Conservation (phyloP, 2,888 invertebrate species). For the Deilephila elpenor region DNA sequence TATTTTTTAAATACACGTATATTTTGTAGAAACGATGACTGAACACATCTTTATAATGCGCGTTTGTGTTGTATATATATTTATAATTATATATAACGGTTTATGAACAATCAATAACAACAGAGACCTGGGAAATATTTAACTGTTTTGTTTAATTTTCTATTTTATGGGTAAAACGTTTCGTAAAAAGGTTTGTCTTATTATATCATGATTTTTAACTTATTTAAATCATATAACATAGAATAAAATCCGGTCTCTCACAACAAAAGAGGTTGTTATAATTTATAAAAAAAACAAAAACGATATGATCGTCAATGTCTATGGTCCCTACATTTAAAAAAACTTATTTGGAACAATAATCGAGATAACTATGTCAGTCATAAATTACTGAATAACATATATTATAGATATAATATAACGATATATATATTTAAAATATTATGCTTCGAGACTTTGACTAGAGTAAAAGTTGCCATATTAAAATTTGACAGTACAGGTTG, state of each 20-base stretch:
- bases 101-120: neutral
- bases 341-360: neutral
- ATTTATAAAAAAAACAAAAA: neutral
- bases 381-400: slow-evolving; percentile 8
- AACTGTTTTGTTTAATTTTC: neutral
- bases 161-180: neutral
- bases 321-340: neutral
- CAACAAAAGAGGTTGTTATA: neutral
- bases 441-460: slow-evolving; percentile 53
- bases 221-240: neutral
- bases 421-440: slow-evolving; percentile 36
- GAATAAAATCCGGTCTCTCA: neutral
- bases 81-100: too few relatives aligned
- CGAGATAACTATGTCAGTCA: slow-evolving; percentile 10
- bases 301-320: neutral
- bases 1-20: neutral
- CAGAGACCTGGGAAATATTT: neutral
- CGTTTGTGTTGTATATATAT: neutral
- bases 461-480: slow-evolving; percentile 36
- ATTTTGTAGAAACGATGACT: neutral
- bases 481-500: neutral
- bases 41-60: slow-evolving; percentile 20
- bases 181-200: neutral
- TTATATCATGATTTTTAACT: neutral
- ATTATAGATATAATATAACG: neutral